Conservation (phyloP, 2,113 vertebrate genomes). For the Halichoerus grypus region DNA sequence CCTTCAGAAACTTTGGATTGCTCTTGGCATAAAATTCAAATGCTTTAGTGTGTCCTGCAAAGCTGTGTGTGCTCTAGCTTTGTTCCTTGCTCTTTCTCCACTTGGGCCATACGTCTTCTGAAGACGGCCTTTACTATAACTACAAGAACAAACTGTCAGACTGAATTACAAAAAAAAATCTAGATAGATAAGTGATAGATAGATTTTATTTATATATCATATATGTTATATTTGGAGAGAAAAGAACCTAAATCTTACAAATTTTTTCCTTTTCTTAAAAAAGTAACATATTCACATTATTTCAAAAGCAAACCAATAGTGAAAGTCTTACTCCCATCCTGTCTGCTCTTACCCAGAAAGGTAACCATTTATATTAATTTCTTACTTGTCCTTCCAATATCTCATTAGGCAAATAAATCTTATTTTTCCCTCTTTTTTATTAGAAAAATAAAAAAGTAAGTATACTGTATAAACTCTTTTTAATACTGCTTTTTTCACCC, state of each 20-base stretch:
- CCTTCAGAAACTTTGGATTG: background rate
- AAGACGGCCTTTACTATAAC: background rate
- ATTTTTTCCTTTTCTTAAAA: background rate
- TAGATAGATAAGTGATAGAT: background rate
- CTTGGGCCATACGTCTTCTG: background rate
- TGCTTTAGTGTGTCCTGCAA: background rate
- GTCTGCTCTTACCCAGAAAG: background rate
- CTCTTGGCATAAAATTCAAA: background rate
- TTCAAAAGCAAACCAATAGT: conserved; percentile 15
- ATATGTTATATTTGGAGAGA: background rate
- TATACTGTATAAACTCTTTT: background rate
- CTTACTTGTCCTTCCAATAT: background rate
- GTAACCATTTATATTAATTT: background rate
- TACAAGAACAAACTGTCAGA: background rate
- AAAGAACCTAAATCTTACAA: background rate
- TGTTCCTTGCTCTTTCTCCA: background rate
- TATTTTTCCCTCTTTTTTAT: background rate
- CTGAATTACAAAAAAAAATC: background rate
- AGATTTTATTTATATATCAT: background rate
- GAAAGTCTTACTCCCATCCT: background rate
- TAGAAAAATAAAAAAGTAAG: background rate
- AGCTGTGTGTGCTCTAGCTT: background rate
- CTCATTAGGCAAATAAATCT: background rate
- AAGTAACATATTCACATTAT: background rate
- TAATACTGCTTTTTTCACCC: background rate